phyloP scores from a whole-genome alignment of 2,113 vertebrate genomes.

The Lycaon pictus region DNA sequence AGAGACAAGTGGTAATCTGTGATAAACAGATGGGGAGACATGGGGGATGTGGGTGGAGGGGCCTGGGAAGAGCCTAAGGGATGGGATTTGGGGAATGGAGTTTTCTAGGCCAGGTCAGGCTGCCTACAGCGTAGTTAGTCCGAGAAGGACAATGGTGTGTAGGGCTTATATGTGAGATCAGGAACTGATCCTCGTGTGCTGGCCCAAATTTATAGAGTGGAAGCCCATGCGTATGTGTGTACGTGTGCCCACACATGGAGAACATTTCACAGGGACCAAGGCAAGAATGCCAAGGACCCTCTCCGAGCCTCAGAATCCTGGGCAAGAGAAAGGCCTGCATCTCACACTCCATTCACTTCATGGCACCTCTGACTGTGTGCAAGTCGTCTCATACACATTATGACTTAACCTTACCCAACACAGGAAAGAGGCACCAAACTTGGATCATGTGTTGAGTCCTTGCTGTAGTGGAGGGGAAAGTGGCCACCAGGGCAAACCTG shows the following conservation, averaged over 20 bases:
- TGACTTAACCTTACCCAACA: neutral
- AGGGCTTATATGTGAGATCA: neutral
- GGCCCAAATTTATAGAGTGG: neutral
- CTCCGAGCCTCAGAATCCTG: neutral
- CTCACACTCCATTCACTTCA: neutral
- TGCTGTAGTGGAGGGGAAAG: neutral
- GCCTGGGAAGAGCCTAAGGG: neutral
- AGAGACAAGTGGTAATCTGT: conserved; percentile 63
- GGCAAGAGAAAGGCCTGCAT: neutral
- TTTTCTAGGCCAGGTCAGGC: conserved; percentile 62
- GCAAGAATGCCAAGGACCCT: neutral
- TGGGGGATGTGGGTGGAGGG: neutral
- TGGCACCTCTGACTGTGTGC: neutral
- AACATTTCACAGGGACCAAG: neutral
- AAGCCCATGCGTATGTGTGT: neutral
- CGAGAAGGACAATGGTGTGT: neutral
- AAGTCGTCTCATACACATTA: neutral
- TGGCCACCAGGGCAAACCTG: neutral
- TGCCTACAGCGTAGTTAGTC: neutral
- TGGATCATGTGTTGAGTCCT: neutral
- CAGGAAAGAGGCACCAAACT: neutral
- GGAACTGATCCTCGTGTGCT: neutral
- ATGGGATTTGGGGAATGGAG: neutral
- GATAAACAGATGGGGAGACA: conserved; percentile 33
- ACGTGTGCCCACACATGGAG: neutral